Base-by-base conservation (phyloP, 2,113 vertebrate species). In the Rhodinocichla rosea region DNA sequence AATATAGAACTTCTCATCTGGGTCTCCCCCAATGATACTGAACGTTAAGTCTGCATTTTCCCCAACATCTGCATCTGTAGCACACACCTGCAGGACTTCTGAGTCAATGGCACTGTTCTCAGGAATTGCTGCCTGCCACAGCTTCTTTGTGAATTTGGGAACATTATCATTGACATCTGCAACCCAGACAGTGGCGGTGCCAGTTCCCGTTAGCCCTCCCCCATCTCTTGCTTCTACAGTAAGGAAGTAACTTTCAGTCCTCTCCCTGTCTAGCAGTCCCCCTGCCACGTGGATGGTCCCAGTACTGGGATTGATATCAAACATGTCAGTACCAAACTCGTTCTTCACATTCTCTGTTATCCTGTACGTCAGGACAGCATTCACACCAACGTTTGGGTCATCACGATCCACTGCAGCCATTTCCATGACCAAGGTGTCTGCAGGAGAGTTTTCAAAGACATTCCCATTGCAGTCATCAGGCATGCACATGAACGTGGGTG, bases 151-250 rank as follows among this genome's bases (percentile, higher is more conserved):
- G 93, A 99, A 99, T 32, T 95, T 97, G 1, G 99, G 99, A 16
- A 98, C 95, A 0, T 99, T 98, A 94, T 99, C 99, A 9, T 99
- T 99, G 59, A 99, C 64, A 0, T 99, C 99, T 28, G 95, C 97
- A 76, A 99, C 92, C 69, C 97, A 97, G 65, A 99, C 82, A 52
- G 98, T 99, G 21, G 98, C 98, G 3, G 99, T 99, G 52, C 96
- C 99, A 4, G 98, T 99, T 59, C 98, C 98, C 15, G 97, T 97
- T 88, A 99, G 98, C 13, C 99, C 99, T 82, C 98, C 99, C 1
- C 99, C 99, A 55, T 99, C 99, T 92, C 98, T 97, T 59, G 98
- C 99, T 96, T 99, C 99, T 68, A 99, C 98, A 33, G 98, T 96
- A 91, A 99, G 94, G 15, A 98, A 96, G 65, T 98, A 99, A 23